These are phyloP conservation scores for Gryllus longicercus DNA, from an alignment of 2,888 invertebrate genomes.

Conservation along the genomic window DNA sequence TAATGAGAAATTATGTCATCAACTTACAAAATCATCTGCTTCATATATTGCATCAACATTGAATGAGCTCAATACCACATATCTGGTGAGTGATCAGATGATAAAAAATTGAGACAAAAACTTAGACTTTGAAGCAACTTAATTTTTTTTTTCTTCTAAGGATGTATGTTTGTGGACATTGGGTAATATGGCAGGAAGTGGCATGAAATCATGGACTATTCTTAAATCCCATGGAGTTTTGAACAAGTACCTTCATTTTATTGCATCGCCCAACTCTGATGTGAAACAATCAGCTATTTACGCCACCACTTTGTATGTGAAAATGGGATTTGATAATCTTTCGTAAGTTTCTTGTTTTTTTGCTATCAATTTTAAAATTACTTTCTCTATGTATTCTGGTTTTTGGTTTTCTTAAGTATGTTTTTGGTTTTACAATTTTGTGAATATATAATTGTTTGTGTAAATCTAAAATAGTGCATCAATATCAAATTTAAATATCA, in stretches of 20 bases:
- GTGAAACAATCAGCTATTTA: slow-evolving; percentile 43
- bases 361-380: neutral
- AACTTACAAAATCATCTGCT: slow-evolving; percentile 51
- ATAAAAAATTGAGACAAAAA: neutral
- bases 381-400: too few relatives aligned
- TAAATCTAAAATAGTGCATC: too few relatives aligned
- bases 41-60: slow-evolving; percentile 51
- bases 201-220: slow-evolving; percentile 31
- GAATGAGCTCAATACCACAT: slow-evolving; percentile 43
- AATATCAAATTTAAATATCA: too few relatives aligned
- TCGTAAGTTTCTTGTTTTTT: slow-evolving; percentile 40
- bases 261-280: slow-evolving; percentile 20
- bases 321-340: slow-evolving; percentile 40
- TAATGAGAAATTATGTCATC: slow-evolving; percentile 47
- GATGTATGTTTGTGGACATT: slow-evolving; percentile 36
- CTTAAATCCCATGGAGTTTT: slow-evolving; percentile 35
- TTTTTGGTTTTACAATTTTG: too few relatives aligned
- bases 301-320: slow-evolving; percentile 42
- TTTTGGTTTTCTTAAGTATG: too few relatives aligned
- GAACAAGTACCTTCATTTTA: slow-evolving; percentile 30
- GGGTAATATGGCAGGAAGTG: slow-evolving; percentile 36
- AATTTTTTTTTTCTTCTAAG: slow-evolving; percentile 25
- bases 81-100: slow-evolving; percentile 36
- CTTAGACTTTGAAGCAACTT: neutral
- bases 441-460: too few relatives aligned